phyloP scores from a whole-genome alignment of 2,113 vertebrate genomes.

The Apodemus speciosus region DNA sequence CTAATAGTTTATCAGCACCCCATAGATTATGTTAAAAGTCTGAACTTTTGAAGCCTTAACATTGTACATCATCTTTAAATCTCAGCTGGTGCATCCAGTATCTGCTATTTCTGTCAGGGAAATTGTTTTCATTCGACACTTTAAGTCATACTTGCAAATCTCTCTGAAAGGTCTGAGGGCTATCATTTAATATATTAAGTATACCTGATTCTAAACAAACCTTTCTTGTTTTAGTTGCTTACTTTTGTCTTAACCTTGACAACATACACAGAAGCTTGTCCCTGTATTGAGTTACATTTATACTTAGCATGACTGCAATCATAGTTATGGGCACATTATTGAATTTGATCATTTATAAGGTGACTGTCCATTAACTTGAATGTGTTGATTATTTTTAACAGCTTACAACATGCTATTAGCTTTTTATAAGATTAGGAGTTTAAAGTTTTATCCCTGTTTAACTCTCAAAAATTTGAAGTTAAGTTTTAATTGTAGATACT shows the following conservation, averaged over 20 bases:
- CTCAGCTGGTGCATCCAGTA: background rate
- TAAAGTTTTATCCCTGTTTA: background rate
- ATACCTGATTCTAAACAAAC: background rate
- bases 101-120: background rate
- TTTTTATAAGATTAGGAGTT: background rate
- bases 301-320: background rate
- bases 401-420: background rate
- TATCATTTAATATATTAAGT: background rate
- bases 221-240: background rate
- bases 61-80: background rate
- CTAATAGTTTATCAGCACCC: background rate
- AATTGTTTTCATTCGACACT: no score
- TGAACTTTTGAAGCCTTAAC: background rate
- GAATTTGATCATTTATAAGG: background rate
- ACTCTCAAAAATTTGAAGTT: background rate
- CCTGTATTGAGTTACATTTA: background rate
- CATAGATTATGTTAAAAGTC: background rate
- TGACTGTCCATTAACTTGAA: background rate
- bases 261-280: background rate
- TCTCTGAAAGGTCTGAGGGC: background rate
- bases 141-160: background rate
- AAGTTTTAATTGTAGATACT: background rate
- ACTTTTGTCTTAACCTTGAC: background rate
- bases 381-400: background rate
- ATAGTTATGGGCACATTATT: background rate